Evolutionary conservation across 2,888 invertebrate genomes (phyloP), one percentile per base, ranked within the genome.

Genomic region (Saturnia japonica): DNA sequence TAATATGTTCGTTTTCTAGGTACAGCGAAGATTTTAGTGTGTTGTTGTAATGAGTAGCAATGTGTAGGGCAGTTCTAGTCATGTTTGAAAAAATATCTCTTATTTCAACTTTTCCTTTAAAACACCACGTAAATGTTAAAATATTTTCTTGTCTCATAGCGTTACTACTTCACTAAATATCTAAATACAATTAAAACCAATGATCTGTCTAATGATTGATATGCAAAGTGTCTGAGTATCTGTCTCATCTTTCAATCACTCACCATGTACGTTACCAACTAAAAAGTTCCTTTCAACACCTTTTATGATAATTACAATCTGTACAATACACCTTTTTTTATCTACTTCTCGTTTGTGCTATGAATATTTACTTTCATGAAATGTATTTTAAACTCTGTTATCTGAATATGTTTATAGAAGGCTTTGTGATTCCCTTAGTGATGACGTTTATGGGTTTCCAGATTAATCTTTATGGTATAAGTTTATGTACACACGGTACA

Each of bases 341-440:
- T 40, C 40, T 40, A 16, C 40, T 64, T 40, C n/a, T 40, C 64
- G 40, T 64, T 40, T 40, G 64, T 64, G 14, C 64, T 64, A 64
- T 40, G 34, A 64, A 47, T n/a, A 51, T 22, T 28, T 47, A 34
- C 64, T 25, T 64, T 64, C 34, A 51, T 66, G 34, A 45, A 40
- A 64, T 47, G 34, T 69, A 47, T 64, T 64, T 64, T 47, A 66
- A 69, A 64, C 69, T 54, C 19, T 45, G 64, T 51, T 69, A 64
- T 69, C 69, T 34, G 28, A 22, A 40, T 69, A 51, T 69, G 28
- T 16, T 45, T 62, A 28, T 34, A 47, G 34, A 62, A 64, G 64
- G 34, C 69, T 28, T 64, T 51, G 25, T 66, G 47, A 69, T 64
- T 62, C 45, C 69, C 7, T 45, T 43, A 47, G 64, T 45, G 64